Evolutionary conservation across 2,888 invertebrate genomes (phyloP).

Genomic region (Harpagoxenus sublaevis): DNA sequence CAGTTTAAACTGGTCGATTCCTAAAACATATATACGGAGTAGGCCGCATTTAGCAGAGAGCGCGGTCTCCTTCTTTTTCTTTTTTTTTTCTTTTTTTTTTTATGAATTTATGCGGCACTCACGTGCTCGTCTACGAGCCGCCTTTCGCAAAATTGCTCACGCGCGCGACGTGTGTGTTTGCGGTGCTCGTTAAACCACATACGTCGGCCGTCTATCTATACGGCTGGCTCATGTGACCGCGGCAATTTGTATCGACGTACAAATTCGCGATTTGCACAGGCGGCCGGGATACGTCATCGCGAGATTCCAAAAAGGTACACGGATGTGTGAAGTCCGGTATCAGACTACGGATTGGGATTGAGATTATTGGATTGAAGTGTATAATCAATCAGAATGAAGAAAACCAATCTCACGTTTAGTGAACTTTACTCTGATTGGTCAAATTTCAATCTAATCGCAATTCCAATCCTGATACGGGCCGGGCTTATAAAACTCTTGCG

Average conservation of each 20-base stretch:
- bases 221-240: conserved; percentile 59
- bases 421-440: too few species aligned
- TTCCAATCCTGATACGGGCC: too few species aligned
- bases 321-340: neutral
- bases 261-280: conserved; percentile 29
- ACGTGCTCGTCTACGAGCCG: conserved; percentile 32
- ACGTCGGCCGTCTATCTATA: neutral
- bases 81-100: neutral
- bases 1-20: conserved; percentile 20
- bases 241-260: conserved; percentile 58
- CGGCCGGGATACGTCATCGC: conserved; percentile 44
- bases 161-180: conserved; percentile 48
- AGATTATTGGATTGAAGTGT: too few species aligned
- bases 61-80: neutral
- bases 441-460: too few species aligned
- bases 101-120: conserved; percentile 20
- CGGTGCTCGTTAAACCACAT: conserved; percentile 54
- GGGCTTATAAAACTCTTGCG: neutral
- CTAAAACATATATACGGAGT: neutral
- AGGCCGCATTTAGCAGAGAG: neutral
- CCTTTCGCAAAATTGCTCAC: conserved; percentile 4
- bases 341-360: too few species aligned
- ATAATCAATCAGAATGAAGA: too few species aligned
- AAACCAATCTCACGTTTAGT: too few species aligned
- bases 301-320: conserved; percentile 28